Evolutionary conservation across 2,797 vertebrate genomes (phyloP).

Genomic region (Decapterus maruadsi): DNA sequence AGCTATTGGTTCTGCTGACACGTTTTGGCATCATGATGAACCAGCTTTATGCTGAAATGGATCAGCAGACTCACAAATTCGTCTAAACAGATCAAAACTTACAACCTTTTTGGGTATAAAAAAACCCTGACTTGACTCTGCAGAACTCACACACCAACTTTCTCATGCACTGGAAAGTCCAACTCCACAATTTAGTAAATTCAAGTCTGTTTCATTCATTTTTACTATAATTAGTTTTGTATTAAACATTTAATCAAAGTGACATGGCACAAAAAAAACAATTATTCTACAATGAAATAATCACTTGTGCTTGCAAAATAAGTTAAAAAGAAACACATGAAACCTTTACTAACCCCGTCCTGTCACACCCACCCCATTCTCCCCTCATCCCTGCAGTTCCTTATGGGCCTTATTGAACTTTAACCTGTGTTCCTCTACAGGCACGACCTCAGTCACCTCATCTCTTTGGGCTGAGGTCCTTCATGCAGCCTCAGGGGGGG

Average conservation of each 20-base stretch:
- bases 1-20: not conserved
- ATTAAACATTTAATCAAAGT: conserved; percentile 68
- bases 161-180: conserved; percentile 30
- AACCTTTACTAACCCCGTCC: conserved; percentile 51
- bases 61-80: not conserved
- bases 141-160: not conserved
- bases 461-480: conserved; percentile 66
- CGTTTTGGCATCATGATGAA: not conserved
- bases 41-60: not conserved
- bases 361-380: conserved; percentile 37
- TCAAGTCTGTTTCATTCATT: conserved; percentile 43
- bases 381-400: conserved; percentile 65
- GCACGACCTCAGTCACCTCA: conserved; percentile 55
- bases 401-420: conserved; percentile 69
- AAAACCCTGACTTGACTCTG: not conserved
- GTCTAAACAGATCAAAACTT: not conserved
- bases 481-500: conserved; percentile 61
- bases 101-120: too few relatives aligned
- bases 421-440: conserved; percentile 66
- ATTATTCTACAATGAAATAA: conserved; percentile 51
- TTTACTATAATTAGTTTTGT: conserved; percentile 40
- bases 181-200: conserved; percentile 47
- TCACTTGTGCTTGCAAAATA: conserved; percentile 75
- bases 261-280: conserved; percentile 55
- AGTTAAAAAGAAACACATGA: conserved; percentile 75